These are phyloP conservation scores for Delichon dasypus DNA, from an alignment of 2,797 vertebrate species.

Conservation along the genomic window DNA sequence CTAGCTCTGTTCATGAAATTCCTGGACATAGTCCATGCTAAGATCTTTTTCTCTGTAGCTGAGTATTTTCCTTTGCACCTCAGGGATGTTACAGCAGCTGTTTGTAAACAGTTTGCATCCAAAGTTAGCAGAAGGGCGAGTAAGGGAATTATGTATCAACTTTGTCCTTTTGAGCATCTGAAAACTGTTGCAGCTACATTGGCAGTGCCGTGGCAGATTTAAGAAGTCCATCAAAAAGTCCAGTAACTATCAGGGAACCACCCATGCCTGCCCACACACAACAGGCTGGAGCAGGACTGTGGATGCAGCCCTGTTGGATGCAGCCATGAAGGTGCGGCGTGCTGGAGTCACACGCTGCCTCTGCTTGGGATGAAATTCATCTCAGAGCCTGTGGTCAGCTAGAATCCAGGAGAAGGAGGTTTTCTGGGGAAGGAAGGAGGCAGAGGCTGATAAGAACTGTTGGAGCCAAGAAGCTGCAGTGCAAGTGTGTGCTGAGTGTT, in stretches of 20 bases:
- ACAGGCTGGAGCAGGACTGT: background rate
- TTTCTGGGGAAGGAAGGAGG: background rate
- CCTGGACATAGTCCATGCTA: constrained; percentile 57
- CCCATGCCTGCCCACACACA: background rate
- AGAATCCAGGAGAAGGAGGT: background rate
- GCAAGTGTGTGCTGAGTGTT: background rate
- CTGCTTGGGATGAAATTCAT: background rate
- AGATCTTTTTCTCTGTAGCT: constrained; percentile 31
- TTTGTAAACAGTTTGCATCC: constrained; percentile 66
- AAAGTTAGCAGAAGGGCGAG: constrained; percentile 41
- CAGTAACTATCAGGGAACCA: background rate
- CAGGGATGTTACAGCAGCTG: constrained; percentile 64
- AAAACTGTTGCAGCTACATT: constrained; percentile 33
- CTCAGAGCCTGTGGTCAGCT: background rate
- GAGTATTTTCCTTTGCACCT: constrained; percentile 45
- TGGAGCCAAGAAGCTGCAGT: background rate
- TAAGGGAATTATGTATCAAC: constrained; percentile 8
- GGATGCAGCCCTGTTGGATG: background rate
- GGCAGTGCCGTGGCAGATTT: background rate
- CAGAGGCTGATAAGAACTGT: background rate
- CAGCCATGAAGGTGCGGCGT: background rate
- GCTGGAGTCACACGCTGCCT: accelerated
- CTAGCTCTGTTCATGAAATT: constrained; percentile 27
- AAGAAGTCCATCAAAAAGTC: background rate
- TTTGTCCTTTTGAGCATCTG: constrained; percentile 37